Evolutionary conservation across 2,888 invertebrate species (phyloP), one percentile per base, ranked within the genome.

Genomic region (Eueremaeus valkanovi): DNA sequence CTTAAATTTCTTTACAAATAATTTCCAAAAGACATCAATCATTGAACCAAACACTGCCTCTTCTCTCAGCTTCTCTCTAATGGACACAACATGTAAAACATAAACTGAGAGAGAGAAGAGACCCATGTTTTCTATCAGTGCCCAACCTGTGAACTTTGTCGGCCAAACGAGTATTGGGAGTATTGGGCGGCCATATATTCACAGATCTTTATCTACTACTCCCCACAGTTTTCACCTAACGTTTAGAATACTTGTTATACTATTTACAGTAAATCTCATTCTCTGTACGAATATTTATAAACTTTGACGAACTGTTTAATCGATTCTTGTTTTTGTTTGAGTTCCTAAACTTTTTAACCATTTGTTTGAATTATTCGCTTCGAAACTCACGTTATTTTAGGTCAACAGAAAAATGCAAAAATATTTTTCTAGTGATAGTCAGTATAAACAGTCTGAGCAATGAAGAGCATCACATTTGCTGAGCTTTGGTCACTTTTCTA

Each of bases 1-100:
- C 45, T 70, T 70, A 70, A 42, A 70, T 70, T 70, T 70, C 70
- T 70, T 70, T 45, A 45, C 70, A 70, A 70, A 70, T 70, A 70
- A 70, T 70, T 70, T 70, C 27, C 16, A 5, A 21, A 42, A 70
- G 42, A 27, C 70, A 70, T 70, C 70, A 70, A 70, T 70, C 70
- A 70, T 70, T 42, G 42, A 45, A 13, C 45, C 45, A 70, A 70
- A 70, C 24, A 70, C 70, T 42, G 42, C 70, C 70, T 45, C 70
- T 18, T 21, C 66, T 55, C 27, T 27, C n/a, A n/a, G n/a, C n/a
- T n/a, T n/a, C 61, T 63, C 61, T 70, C 45, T 40, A 42, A 70
- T 70, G 70, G 70, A 70, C 70, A 70, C 13, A 61, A 31, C 31
- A 33, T 18, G n/a, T 18, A n/a, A 63, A 36, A 36, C 33, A 66